phyloP scores from a whole-genome alignment of 1,140 invertebrate genomes.

The Drosophila lowei region DNA sequence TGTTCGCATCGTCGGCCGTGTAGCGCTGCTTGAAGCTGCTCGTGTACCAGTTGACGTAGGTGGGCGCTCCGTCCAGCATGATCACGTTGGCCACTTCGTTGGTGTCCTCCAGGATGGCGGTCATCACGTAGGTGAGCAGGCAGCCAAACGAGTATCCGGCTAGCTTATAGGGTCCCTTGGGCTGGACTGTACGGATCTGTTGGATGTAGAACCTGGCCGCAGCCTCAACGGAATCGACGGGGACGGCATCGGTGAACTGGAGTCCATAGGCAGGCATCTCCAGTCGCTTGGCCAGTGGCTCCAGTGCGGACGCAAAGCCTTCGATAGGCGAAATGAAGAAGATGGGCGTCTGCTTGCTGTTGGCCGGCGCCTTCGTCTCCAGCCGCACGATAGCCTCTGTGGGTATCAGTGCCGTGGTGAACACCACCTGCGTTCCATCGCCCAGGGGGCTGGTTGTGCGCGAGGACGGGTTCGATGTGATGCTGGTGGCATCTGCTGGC shows the following conservation, averaged over 20 bases:
- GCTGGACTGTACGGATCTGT: slow-evolving; percentile 90
- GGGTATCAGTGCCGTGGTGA: slow-evolving; percentile 86
- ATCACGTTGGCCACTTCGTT: slow-evolving; percentile 88
- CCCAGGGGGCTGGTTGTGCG: slow-evolving; percentile 61
- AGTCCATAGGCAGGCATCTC: slow-evolving; percentile 93
- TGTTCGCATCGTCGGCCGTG: slow-evolving; percentile 73
- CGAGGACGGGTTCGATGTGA: slow-evolving; percentile 49
- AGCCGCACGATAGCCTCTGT: slow-evolving; percentile 86
- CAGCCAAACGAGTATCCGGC: slow-evolving; percentile 98
- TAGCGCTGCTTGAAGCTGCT: slow-evolving; percentile 86
- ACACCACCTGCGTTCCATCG: slow-evolving; percentile 84
- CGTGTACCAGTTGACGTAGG: slow-evolving; percentile 93
- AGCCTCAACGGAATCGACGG: slow-evolving; percentile 88
- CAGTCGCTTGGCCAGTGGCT: slow-evolving; percentile 88
- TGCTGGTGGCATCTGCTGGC: not conserved
- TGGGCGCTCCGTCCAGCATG: slow-evolving; percentile 95
- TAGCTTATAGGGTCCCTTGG: slow-evolving; percentile 92
- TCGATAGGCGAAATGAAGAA: slow-evolving; percentile 96
- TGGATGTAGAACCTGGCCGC: slow-evolving; percentile 92
- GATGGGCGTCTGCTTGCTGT: slow-evolving; percentile 84
- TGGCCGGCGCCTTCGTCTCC: slow-evolving; percentile 82
- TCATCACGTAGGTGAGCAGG: slow-evolving; percentile 96
- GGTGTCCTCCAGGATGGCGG: slow-evolving; percentile 89
- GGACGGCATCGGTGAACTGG: slow-evolving; percentile 92
- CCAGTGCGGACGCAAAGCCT: slow-evolving; percentile 90